A percentile compares a stretch with the other conserved stretches of the same genome.
Conservation (phyloP, 2,113 vertebrate genomes). For the Gnathochromis pfefferi region DNA sequence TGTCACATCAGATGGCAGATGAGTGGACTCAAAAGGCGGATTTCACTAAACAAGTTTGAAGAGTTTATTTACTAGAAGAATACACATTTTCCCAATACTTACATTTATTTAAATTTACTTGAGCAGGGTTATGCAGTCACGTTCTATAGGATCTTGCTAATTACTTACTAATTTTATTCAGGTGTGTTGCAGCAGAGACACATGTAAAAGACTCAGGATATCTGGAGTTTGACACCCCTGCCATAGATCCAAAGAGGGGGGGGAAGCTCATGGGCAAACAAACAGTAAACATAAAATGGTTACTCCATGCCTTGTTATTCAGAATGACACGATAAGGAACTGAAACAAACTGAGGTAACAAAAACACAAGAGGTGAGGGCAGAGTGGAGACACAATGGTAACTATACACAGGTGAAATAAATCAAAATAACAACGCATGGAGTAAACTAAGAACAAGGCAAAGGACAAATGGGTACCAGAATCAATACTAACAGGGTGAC, state of each 20-base stretch:
- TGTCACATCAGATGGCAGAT: background rate
- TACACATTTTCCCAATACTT: background rate
- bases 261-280: accelerated
- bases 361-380: background rate
- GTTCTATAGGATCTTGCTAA: background rate
- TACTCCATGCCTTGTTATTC: background rate
- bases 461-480: background rate
- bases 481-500: accelerated
- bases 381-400: background rate
- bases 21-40: accelerated
- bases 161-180: background rate
- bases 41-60: background rate
- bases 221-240: background rate
- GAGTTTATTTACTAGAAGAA: background rate
- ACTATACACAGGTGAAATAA: background rate
- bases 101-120: background rate
- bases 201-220: background rate
- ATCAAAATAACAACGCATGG: background rate
- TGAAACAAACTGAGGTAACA: background rate
- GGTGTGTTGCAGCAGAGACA: background rate
- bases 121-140: accelerated
- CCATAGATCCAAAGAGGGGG: background rate
- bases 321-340: accelerated
- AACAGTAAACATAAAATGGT: background rate
- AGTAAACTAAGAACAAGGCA: background rate